Percentiles rank a stretch among this genome's conserved stretches.
phyloP scores from a whole-genome alignment of 2,113 vertebrate genomes.

The Oreocharis arfaki region DNA sequence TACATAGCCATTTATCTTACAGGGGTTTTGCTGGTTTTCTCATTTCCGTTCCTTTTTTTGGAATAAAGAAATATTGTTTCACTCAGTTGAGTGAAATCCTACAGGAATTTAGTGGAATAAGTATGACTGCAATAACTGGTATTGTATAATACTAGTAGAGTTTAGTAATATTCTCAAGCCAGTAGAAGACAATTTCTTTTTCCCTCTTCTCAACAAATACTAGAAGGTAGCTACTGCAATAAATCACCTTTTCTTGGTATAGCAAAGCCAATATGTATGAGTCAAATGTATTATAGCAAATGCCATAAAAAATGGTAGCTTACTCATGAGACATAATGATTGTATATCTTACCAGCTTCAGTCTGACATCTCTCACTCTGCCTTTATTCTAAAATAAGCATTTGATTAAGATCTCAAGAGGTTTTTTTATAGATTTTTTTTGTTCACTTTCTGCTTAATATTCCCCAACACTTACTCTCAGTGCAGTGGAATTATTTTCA shows the following conservation, averaged over 20 bases:
- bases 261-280: neutral
- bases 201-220: neutral
- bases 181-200: neutral
- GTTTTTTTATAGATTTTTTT: neutral
- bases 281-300: constrained; percentile 14
- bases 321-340: neutral
- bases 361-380: neutral
- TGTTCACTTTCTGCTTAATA: neutral
- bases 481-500: neutral
- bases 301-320: neutral
- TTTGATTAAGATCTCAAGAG: neutral
- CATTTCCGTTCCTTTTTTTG: neutral
- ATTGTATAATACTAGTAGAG: neutral
- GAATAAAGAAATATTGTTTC: neutral
- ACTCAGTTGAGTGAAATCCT: neutral
- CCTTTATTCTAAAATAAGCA: neutral
- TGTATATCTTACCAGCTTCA: neutral
- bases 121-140: neutral
- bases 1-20: constrained; percentile 8
- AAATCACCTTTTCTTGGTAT: constrained; percentile 40
- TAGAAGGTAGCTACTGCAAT: constrained; percentile 10
- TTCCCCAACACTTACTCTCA: neutral
- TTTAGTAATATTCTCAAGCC: neutral
- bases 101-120: constrained; percentile 18
- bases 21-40: neutral